Evolutionary conservation across 2,797 vertebrate species (phyloP), one percentile per base, ranked within the genome.

Genomic region (Galago senegalensis): DNA sequence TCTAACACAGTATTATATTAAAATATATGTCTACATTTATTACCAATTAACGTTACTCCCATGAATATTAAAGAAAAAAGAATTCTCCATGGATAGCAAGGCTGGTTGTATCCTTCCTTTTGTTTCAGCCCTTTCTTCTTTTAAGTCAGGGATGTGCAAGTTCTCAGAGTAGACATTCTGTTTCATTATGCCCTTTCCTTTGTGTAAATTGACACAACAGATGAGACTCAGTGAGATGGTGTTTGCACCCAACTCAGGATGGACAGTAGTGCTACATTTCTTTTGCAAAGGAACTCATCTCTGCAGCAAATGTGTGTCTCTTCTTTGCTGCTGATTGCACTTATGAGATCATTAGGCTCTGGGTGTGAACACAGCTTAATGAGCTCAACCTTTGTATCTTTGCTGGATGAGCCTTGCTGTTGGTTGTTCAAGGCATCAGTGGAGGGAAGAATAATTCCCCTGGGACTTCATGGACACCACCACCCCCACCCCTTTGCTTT

Each of bases 121-220:
- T 69, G 31, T 91, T 87, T 89, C 56, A 7, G 12, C 40, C 2
- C 79, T 75, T 93, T 89, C 17, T 4, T 89, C 10, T 77, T 94
- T 93, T 40, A 69, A 61, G 11, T 80, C 29, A 87, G 43, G n/a
- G 20, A 49, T 79, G n/a, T 29, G 17, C 29, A 79, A 70, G 25
- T 69, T 76, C 49, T 60, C 27, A 61, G 46, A 87, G 67, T 21
- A 96, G 56, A 91, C 77, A 75, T 83, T 95, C 79, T 69, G 31
- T 89, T 79, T 85, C 79, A 70, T 65, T 79, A 82, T 77, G 53
- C 9, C 27, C 49, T 72, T 73, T 69, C 17, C 77, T 72, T 75
- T 87, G 17, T 94, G n/a, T 11, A 4, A 73, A 60, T 43, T 65
- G 53, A 34, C 73, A 29, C 34, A 93, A 53, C 14, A 12, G 40